phyloP scores from a whole-genome alignment of 2,113 vertebrate species.

The Psettodes erumei region DNA sequence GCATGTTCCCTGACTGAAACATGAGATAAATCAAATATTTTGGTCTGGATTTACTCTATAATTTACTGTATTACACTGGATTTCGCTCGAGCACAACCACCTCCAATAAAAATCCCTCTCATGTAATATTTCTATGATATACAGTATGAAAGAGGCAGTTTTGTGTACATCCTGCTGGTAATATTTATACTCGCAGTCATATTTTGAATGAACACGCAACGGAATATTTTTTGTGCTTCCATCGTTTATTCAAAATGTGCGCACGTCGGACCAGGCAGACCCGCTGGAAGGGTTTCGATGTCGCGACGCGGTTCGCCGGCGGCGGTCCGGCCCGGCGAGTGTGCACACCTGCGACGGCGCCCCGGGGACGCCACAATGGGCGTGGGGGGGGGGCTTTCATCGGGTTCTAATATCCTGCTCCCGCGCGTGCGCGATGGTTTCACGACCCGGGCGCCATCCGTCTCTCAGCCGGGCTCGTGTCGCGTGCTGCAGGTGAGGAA shows the following conservation, averaged over 20 bases:
- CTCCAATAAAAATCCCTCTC: background rate
- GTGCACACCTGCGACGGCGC: constrained; percentile 52
- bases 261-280: too few relatives aligned
- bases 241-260: too few relatives aligned
- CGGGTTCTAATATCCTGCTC: constrained; percentile 66
- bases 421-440: constrained; percentile 35
- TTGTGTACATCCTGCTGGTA: too few relatives aligned
- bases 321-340: too few relatives aligned
- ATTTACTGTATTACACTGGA: too few relatives aligned
- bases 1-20: constrained; percentile 70
- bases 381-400: constrained; percentile 55
- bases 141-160: too few relatives aligned
- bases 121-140: background rate
- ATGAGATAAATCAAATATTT: constrained; percentile 1
- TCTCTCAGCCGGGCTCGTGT: constrained; percentile 49
- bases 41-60: too few relatives aligned
- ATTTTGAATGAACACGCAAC: background rate
- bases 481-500: constrained; percentile 52
- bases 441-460: constrained; percentile 22
- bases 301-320: too few relatives aligned
- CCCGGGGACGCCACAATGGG: constrained; percentile 45
- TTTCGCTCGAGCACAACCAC: too few relatives aligned
- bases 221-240: too few relatives aligned
- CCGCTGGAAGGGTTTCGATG: too few relatives aligned
- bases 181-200: background rate